Base-by-base conservation (phyloP, 2,888 invertebrate species). In the Pilophorus perplexus region DNA sequence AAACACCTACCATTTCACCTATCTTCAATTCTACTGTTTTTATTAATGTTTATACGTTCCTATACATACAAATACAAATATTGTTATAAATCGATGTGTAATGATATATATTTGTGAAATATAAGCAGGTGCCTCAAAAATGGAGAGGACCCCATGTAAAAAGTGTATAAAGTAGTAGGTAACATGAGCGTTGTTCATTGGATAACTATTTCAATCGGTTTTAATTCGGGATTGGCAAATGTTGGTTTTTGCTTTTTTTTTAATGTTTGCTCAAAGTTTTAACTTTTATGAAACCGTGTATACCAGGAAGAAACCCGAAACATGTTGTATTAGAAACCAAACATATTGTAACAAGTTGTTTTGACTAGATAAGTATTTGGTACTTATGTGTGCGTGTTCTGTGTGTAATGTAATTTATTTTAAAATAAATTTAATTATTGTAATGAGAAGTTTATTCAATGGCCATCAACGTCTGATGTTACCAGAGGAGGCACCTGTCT, bases 361-460 rank as follows among this genome's bases (percentile, higher is more conserved):
- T n/a, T 42, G 48, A 50, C 42, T 64, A 67, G 44, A 55, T 59
- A 64, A 46, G 62, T 64, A 66, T 44, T 67, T 68, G 67, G 48
- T 70, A 69, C 67, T 60, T 68, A 59, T 65, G 69, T 69, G 70
- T 71, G 71, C 66, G 69, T 69, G 68, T 71, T 70, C 64, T 50
- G 66, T 71, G 71, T 71, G 70, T 71, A 68, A 66, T 71, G 69
- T 71, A 71, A 71, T 71, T 71, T 71, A 71, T 71, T 71, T 71
- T 71, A 71, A 71, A 71, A 71, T 70, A 71, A 66, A 71, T 66
- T 71, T 50, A 67, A 71, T 71, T 70, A 71, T 70, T 71, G 70
- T 71, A 71, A 59, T 22, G 22, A 2, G 16, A 20, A 20, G 10
- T 48, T 48, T 48, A 6, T 42, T 42, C 16, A 10, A 10, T 42